Percentiles rank a stretch among this genome's conserved stretches.
Evolutionary conservation across 1,140 invertebrate species (phyloP).

Genomic region (Chrysomallon squamiferum): DNA sequence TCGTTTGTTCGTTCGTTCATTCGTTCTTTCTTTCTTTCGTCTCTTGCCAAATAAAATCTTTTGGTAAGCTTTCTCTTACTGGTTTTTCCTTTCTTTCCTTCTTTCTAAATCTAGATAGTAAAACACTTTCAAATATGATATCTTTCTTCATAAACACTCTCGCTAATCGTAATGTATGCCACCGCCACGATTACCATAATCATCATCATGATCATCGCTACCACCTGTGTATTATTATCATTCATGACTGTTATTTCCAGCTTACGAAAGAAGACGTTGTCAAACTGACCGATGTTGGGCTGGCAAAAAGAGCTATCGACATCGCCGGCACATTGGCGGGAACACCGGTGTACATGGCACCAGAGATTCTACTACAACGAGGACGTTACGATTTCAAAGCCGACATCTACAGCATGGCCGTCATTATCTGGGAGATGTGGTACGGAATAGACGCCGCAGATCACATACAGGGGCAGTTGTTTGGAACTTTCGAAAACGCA

Average conservation of each 20-base stretch:
- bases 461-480: constrained; percentile 25
- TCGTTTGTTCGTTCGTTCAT: too few species aligned
- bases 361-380: constrained; percentile 42
- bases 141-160: too few species aligned
- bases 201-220: too few species aligned
- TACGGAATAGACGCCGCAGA: constrained; percentile 47
- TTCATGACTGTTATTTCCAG: constrained; percentile 39
- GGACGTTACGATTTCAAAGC: constrained; percentile 34
- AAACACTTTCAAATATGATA: too few species aligned
- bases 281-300: constrained; percentile 54
- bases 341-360: constrained; percentile 52
- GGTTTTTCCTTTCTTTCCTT: too few species aligned
- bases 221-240: too few species aligned
- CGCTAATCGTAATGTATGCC: too few species aligned
- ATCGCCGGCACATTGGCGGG: constrained; percentile 46
- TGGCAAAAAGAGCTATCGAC: constrained; percentile 41
- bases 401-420: constrained; percentile 43
- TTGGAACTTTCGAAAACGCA: constrained; percentile 21
- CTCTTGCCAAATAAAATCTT: too few species aligned
- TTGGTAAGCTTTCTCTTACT: too few species aligned
- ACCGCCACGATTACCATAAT: too few species aligned
- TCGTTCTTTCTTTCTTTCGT: too few species aligned
- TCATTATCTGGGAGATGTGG: constrained; percentile 57
- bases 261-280: constrained; percentile 38
- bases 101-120: too few species aligned